Conservation (phyloP, 1,140 invertebrate genomes). For the Drosophila pallidifrons region DNA sequence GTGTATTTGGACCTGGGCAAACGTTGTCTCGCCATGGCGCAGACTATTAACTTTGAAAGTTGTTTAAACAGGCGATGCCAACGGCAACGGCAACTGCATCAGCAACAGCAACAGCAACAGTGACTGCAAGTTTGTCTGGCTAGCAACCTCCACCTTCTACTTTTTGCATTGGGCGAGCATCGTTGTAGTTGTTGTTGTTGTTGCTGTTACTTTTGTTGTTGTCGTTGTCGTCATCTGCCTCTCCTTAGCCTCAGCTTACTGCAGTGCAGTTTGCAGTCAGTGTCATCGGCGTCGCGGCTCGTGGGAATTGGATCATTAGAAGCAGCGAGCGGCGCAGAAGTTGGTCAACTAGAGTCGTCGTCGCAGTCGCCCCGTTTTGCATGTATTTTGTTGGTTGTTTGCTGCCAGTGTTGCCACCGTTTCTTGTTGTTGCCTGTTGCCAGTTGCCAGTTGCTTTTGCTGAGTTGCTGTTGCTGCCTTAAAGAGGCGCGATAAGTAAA, state of each 20-base stretch:
- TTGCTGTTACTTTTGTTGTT: constrained; percentile 63
- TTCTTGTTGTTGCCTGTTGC: constrained; percentile 52
- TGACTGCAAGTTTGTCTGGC: constrained; percentile 28
- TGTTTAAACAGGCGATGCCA: constrained; percentile 79
- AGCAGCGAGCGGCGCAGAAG: constrained; percentile 72
- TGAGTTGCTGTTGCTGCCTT: constrained; percentile 44
- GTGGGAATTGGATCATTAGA: constrained; percentile 83
- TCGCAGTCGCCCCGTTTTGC: constrained; percentile 40
- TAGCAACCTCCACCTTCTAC: constrained; percentile 78
- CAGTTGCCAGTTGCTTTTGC: constrained; percentile 64
- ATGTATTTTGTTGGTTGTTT: constrained; percentile 49
- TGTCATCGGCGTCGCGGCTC: constrained; percentile 79
- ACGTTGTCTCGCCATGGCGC: constrained; percentile 73
- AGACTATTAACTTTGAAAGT: constrained; percentile 84
- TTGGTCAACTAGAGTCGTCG: constrained; percentile 73
- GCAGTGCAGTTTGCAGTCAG: constrained; percentile 68
- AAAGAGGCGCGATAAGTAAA: constrained; percentile 83
- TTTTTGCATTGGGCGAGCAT: constrained; percentile 76
- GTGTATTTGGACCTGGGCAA: constrained; percentile 61
- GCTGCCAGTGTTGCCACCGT: constrained; percentile 20
- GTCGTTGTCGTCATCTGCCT: constrained; percentile 53
- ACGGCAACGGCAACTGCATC: constrained; percentile 45
- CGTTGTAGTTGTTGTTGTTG: constrained; percentile 55
- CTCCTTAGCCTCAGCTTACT: constrained; percentile 60
- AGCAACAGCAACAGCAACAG: constrained; percentile 41